A percentile compares a stretch with the other conserved stretches of the same genome.
Evolutionary conservation across 2,888 invertebrate species (phyloP).

Genomic region (Megaustenia siamemsis): DNA sequence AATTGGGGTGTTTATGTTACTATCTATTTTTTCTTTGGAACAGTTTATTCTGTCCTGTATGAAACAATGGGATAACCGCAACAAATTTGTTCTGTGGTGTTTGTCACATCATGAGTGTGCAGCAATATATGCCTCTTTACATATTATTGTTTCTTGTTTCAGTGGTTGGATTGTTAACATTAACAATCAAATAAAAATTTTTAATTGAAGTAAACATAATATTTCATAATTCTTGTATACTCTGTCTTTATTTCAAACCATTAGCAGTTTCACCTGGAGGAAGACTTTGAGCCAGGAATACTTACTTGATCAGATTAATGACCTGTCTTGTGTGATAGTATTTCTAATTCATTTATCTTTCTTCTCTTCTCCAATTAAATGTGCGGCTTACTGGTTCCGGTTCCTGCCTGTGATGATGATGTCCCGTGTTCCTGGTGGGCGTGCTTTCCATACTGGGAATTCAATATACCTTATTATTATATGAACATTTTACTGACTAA

Average conservation of each 20-base stretch:
- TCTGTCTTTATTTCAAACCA: conserved; percentile 3
- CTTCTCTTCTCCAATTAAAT: conserved; percentile 45
- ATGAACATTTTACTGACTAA: background rate
- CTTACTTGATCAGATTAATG: background rate
- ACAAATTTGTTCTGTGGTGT: no score
- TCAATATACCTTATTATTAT: background rate
- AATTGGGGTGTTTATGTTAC: no score
- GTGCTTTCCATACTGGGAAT: conserved; percentile 25
- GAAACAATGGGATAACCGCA: no score
- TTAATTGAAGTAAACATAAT: background rate
- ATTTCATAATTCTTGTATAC: background rate
- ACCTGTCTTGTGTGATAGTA: background rate
- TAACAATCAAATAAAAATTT: conserved; percentile 9
- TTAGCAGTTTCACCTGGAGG: conserved; percentile 20
- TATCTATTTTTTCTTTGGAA: no score
- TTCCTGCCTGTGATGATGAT: conserved; percentile 57
- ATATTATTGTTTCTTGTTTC: conserved; percentile 13
- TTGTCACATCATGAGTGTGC: background rate
- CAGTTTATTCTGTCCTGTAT: no score
- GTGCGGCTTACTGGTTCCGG: conserved; percentile 36
- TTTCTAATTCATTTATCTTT: conserved; percentile 37
- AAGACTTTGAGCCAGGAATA: background rate
- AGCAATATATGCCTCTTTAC: conserved; percentile 20
- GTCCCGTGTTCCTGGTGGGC: conserved; percentile 43
- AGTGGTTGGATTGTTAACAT: no score